These are phyloP conservation scores for Apostichopus californicus DNA, from an alignment of 35 echinoderm and acorn worm genomes.

Conservation along the genomic window DNA sequence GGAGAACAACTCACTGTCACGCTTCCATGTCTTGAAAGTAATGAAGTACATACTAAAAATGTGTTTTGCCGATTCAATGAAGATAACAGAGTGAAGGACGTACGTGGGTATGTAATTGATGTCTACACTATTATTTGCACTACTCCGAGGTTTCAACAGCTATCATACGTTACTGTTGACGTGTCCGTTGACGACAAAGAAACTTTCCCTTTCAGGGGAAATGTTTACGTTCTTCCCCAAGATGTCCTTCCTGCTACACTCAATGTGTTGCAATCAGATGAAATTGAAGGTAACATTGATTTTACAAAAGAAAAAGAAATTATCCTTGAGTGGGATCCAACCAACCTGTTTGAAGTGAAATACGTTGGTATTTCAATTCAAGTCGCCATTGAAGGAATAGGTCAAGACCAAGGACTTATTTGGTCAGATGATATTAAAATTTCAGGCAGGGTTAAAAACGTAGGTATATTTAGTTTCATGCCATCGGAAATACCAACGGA, in stretches of 20 bases:
- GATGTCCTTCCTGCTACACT: slow-evolving; percentile 10
- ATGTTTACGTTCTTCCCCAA: background rate
- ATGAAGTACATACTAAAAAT: background rate
- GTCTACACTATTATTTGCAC: background rate
- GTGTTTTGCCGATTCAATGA: slow-evolving; percentile 43
- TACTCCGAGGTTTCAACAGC: too few relatives aligned
- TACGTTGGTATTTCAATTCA: background rate
- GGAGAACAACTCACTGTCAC: background rate
- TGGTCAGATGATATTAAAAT: slow-evolving; percentile 7
- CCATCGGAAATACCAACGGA: too few relatives aligned
- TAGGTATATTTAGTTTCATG: too few relatives aligned
- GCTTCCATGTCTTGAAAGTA: slow-evolving; percentile 68
- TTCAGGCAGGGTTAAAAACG: background rate
- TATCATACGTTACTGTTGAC: slow-evolving; percentile 33
- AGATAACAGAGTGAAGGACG: background rate
- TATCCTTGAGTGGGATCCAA: too few relatives aligned
- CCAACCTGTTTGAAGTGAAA: background rate
- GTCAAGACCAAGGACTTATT: background rate
- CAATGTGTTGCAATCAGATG: background rate
- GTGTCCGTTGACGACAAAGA: slow-evolving; percentile 16
- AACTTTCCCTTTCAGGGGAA: slow-evolving; percentile 23
- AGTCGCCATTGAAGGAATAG: background rate
- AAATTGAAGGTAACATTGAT: slow-evolving; percentile 53
- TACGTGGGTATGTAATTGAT: background rate
- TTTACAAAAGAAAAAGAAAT: background rate